Base-by-base conservation (phyloP, 2,113 vertebrate genomes). In the Ameiurus melas region DNA sequence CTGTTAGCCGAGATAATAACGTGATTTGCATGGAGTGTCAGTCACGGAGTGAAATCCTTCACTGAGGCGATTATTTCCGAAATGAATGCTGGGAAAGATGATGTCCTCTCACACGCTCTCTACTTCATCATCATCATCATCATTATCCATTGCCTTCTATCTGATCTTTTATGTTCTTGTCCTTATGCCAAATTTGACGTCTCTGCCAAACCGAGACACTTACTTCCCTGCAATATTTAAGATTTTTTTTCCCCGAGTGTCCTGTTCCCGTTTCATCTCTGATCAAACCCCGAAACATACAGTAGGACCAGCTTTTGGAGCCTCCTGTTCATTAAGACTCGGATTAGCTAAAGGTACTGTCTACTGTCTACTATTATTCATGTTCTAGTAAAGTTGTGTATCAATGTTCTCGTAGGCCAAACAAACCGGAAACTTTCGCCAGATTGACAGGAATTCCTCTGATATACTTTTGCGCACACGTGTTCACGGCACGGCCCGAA, bases 11-110 rank as follows among this genome's bases (percentile, higher is more conserved):
- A 86, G 87, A 88, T 89, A 91, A 86, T 87, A 85, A 86, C 2
- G 85, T 20, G 47, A 90, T 91, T 91, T 90, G 81, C 87, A 90
- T 87, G 55, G 51, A 6, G 55, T 80, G 87, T 85, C 90, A 88
- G 77, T 91, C 89, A 88, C 57, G 12, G 33, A 47, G 58, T 58
- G 53, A 85, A 87, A 91, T 89, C 89, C 80, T 68, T 33, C 19
- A 51, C 25, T 55, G 47, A 85, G 62, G 57, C 22, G 71, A 82
- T 85, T 81, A 82, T 82, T 64, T 85, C 39, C 60, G 17, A 36
- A 53, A 20, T 30, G n/a, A 68, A 82, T 57, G 66, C 47, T 85
- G 66, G 47, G 51, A 57, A 57, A 57, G 47, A 79, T 19, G 47
- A 79, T 9, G 77, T 53, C 6, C 47, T 53, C 77, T 30, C 77